Evolutionary conservation across 2,113 vertebrate species (phyloP).

Genomic region (Trogon surrucura): DNA sequence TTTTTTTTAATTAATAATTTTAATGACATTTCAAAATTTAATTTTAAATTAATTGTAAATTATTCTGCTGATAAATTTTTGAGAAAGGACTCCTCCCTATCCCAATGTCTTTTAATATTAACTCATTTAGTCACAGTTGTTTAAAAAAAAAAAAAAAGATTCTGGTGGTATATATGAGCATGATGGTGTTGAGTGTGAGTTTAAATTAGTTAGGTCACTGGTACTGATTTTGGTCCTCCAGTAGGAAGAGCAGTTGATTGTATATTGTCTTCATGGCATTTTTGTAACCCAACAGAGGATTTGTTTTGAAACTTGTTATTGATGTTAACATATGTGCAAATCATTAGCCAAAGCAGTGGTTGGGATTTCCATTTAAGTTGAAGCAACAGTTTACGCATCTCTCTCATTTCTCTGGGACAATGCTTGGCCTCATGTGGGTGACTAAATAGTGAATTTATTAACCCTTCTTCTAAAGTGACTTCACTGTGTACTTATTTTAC

Average conservation of each 20-base stretch:
- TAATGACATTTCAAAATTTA: not conserved
- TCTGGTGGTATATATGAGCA: not conserved
- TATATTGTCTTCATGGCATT: not conserved
- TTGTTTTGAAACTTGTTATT: conserved; percentile 7
- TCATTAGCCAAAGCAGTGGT: not conserved
- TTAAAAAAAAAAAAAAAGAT: not conserved
- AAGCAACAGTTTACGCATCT: not conserved
- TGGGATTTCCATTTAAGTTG: not conserved
- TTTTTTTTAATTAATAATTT: not conserved
- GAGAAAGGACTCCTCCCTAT: not conserved
- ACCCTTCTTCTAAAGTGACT: not conserved
- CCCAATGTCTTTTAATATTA: not conserved
- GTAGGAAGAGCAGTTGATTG: not conserved
- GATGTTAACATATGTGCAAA: not conserved
- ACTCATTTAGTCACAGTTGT: not conserved
- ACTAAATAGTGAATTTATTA: not conserved
- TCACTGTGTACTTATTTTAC: not conserved
- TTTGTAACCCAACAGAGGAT: not conserved
- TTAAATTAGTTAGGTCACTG: not conserved
- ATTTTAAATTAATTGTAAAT: not conserved
- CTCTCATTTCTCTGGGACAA: not conserved
- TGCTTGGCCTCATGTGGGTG: not conserved
- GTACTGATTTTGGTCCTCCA: not conserved
- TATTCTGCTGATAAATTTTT: not conserved
- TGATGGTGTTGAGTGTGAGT: not conserved